phyloP scores from a whole-genome alignment of 2,113 vertebrate species.

The Pungitius pungitius region DNA sequence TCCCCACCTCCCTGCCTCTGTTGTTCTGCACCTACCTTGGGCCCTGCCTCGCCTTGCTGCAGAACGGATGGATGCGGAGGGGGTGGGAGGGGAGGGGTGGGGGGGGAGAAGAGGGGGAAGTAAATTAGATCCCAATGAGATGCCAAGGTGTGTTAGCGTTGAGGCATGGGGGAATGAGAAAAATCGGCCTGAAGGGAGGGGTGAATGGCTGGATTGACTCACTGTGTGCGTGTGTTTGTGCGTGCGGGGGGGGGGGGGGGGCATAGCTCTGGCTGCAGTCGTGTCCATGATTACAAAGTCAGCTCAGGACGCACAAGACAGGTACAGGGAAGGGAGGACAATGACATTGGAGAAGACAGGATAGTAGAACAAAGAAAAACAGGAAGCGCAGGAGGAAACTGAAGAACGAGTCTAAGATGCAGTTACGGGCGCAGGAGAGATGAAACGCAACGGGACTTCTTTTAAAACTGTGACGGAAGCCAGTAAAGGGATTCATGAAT shows the following conservation, averaged over 20 bases:
- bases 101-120: conserved; percentile 39
- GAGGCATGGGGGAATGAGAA: conserved; percentile 73
- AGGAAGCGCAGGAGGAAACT: not conserved
- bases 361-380: conserved; percentile 14
- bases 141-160: conserved; percentile 81
- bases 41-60: conserved; percentile 39
- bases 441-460: not conserved
- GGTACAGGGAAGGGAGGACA: not conserved
- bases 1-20: conserved; percentile 34
- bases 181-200: conserved; percentile 54
- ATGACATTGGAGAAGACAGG: not conserved
- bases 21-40: conserved; percentile 42
- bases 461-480: conserved; percentile 21
- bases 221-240: conserved; percentile 16
- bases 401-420: not conserved
- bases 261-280: conserved; percentile 23
- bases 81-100: not conserved
- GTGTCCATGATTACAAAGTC: conserved; percentile 61
- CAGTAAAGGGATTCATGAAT: conserved; percentile 14
- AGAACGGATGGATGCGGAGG: conserved; percentile 50
- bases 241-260: not conserved
- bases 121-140: conserved; percentile 83
- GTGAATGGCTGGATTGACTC: conserved; percentile 52
- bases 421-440: not conserved
- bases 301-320: conserved; percentile 44